A percentile compares a stretch with the other conserved stretches of the same genome.
These are phyloP conservation scores for Rhabdomys pumilio DNA, from an alignment of 2,797 vertebrate genomes.

Conservation along the genomic window DNA sequence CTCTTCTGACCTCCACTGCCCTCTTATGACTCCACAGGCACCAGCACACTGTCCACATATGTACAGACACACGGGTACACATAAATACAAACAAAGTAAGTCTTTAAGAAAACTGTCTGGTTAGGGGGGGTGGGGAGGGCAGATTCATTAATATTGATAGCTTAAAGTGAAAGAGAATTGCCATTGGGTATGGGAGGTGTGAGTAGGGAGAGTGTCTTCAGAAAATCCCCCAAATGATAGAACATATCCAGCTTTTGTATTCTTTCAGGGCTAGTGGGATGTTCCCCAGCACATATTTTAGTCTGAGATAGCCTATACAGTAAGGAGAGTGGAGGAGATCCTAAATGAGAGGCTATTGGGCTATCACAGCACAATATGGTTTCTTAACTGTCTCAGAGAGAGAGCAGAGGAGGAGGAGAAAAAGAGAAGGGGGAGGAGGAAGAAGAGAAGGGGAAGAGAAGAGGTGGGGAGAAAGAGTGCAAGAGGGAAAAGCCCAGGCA, in stretches of 20 bases:
- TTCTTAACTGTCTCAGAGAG: not conserved
- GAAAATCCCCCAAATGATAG: not conserved
- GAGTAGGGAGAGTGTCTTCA: not conserved
- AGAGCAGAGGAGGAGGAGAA: not conserved
- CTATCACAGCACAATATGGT: not conserved
- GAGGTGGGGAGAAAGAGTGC: not conserved
- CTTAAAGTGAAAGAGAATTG: not conserved
- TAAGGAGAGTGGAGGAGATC: not conserved
- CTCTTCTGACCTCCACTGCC: not conserved
- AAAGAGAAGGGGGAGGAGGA: not conserved
- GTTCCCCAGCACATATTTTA: not conserved
- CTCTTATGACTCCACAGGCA: not conserved
- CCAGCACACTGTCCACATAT: not conserved
- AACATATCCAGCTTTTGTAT: not conserved
- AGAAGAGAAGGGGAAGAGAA: not conserved
- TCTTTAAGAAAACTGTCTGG: not conserved
- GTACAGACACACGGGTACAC: not conserved
- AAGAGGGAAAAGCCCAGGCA: not conserved
- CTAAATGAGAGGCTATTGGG: not conserved
- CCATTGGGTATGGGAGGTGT: accelerated
- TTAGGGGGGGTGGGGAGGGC: no score
- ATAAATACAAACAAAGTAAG: not conserved
- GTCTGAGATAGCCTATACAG: not conserved
- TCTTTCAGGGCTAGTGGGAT: not conserved
- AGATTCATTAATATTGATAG: not conserved